phyloP scores from a whole-genome alignment of 2,113 vertebrate genomes.

The Cyprinodon variegatus region DNA sequence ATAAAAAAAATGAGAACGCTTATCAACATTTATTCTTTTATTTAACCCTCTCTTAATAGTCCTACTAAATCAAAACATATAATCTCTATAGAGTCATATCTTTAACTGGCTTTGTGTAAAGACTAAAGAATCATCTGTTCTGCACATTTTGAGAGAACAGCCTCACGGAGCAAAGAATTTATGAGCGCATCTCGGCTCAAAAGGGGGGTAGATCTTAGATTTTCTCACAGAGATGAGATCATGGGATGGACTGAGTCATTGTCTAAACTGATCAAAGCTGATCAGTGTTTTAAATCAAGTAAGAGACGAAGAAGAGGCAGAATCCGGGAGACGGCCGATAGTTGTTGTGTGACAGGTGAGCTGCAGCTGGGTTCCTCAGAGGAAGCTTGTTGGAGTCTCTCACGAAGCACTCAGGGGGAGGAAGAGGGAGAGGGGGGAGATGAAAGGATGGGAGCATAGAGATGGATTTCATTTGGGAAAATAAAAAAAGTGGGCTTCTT shows the following conservation, averaged over 20 bases:
- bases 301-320: slow-evolving; percentile 3
- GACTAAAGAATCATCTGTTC: background rate
- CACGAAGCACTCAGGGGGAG: slow-evolving; percentile 3
- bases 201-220: slow-evolving; percentile 16
- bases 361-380: slow-evolving; percentile 29
- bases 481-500: background rate
- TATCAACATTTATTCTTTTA: too few species aligned
- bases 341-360: background rate
- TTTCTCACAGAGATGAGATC: slow-evolving; percentile 44
- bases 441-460: background rate
- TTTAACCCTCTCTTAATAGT: too few species aligned
- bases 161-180: slow-evolving; percentile 1
- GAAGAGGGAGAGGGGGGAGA: slow-evolving; percentile 2
- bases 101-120: background rate
- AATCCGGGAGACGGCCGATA: background rate
- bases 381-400: slow-evolving; percentile 36
- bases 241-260: slow-evolving; percentile 78
- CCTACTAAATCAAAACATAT: too few species aligned
- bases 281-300: slow-evolving; percentile 56
- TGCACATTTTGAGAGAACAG: background rate
- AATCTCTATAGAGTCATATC: background rate
- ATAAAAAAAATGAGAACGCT: background rate
- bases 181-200: slow-evolving; percentile 6
- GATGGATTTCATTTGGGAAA: background rate
- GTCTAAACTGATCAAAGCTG: slow-evolving; percentile 76